Evolutionary conservation across 2,888 invertebrate species (phyloP).

Genomic region (Pachydiplax longipennis): DNA sequence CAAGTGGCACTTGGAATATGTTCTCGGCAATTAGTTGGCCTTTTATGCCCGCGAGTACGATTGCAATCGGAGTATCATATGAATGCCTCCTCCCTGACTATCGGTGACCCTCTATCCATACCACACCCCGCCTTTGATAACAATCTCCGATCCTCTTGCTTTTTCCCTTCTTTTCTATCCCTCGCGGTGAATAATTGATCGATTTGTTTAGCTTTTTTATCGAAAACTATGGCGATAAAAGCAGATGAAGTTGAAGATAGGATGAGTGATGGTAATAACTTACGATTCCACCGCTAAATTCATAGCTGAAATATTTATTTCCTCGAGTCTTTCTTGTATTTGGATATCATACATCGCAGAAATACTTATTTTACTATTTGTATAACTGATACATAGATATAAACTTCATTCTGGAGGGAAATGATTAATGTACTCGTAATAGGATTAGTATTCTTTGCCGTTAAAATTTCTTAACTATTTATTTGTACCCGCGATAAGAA

Average conservation of each 20-base stretch:
- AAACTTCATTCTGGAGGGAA: too few species aligned
- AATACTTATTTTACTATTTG: too few species aligned
- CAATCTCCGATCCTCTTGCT: neutral
- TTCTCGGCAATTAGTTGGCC: conserved; percentile 19
- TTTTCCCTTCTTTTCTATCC: neutral
- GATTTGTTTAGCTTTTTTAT: neutral
- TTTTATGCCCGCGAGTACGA: conserved; percentile 25
- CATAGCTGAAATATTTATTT: too few species aligned
- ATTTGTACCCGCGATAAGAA: too few species aligned
- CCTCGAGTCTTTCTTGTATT: too few species aligned
- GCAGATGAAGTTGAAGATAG: neutral
- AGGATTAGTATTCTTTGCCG: too few species aligned
- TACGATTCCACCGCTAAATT: neutral
- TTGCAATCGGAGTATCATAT: conserved; percentile 16
- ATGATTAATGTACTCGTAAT: too few species aligned
- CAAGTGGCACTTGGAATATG: conserved; percentile 16
- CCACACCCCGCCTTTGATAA: neutral
- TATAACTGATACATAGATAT: too few species aligned
- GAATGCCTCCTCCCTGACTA: neutral
- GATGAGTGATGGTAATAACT: neutral
- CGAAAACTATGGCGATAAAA: neutral
- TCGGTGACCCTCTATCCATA: neutral
- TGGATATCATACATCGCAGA: too few species aligned
- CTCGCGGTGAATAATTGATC: neutral
- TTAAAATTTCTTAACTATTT: too few species aligned